phyloP scores from a whole-genome alignment of 2,113 vertebrate genomes.

The Zonotrichia leucophrys region DNA sequence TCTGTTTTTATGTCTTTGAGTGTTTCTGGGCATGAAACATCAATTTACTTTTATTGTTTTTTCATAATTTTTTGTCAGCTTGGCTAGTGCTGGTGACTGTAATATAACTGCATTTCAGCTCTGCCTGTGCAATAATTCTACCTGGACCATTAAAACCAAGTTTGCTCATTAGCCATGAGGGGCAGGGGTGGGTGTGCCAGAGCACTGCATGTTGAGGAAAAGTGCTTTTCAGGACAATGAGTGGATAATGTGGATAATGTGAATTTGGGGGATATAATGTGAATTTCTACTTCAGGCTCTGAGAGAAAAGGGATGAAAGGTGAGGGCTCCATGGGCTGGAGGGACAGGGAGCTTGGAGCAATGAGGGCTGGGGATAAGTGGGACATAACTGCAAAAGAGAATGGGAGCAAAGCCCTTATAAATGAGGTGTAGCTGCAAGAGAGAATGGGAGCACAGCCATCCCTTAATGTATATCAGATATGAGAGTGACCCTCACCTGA shows the following conservation, averaged over 20 bases:
- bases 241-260: not conserved
- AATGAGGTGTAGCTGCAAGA: not conserved
- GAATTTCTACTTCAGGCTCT: not conserved
- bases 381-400: not conserved
- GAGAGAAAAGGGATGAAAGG: not conserved
- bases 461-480: not conserved
- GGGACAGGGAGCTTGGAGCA: not conserved
- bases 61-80: not conserved
- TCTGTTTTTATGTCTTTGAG: not conserved
- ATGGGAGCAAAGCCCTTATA: not conserved
- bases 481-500: not conserved
- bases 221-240: not conserved
- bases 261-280: not conserved
- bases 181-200: not conserved
- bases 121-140: not conserved
- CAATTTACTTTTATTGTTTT: not conserved
- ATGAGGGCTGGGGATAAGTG: not conserved
- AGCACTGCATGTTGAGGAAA: not conserved
- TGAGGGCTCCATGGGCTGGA: not conserved
- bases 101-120: not conserved
- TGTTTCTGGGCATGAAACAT: not conserved
- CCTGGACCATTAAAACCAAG: not conserved
- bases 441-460: not conserved
- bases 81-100: not conserved
- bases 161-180: not conserved